A percentile compares a stretch with the other conserved stretches of the same genome.
Conservation (phyloP, 53 echinoderm and acorn worm genomes). For the Zoroaster sp. region DNA sequence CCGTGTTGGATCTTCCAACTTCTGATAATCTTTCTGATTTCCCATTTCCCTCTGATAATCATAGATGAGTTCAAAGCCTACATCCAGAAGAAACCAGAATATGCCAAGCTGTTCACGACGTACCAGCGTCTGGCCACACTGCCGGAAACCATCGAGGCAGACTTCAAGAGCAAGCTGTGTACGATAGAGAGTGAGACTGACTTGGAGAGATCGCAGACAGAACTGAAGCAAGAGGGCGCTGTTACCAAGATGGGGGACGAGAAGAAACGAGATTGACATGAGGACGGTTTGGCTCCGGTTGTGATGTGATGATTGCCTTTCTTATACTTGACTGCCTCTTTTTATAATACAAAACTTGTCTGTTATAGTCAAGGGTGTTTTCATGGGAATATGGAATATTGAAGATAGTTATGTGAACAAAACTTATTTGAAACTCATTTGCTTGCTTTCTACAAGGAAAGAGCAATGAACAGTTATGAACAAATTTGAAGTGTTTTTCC, state of each 20-base stretch:
- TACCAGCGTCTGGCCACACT: slow-evolving; percentile 69
- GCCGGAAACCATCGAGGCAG: slow-evolving; percentile 35
- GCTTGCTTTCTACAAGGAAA: too few species aligned
- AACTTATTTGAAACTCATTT: too few species aligned
- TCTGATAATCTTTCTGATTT: too few species aligned
- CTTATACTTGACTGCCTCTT: neutral
- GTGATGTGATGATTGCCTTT: slow-evolving; percentile 18
- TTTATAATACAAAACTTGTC: too few species aligned
- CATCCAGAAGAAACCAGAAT: slow-evolving; percentile 91
- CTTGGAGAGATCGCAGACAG: slow-evolving; percentile 23
- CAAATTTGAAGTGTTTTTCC: too few species aligned
- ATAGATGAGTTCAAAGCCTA: slow-evolving; percentile 86
- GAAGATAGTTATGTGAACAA: too few species aligned
- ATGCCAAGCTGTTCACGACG: slow-evolving; percentile 78
- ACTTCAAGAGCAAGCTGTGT: slow-evolving; percentile 45
- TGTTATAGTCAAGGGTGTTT: too few species aligned
- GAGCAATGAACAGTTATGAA: too few species aligned
- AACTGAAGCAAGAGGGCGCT: slow-evolving; percentile 23
- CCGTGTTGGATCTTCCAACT: too few species aligned
- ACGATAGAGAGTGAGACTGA: neutral
- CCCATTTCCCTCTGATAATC: neutral
- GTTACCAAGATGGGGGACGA: slow-evolving; percentile 9
- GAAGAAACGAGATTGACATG: slow-evolving; percentile 67
- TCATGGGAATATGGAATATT: too few species aligned
- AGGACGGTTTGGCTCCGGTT: slow-evolving; percentile 66